Evolutionary conservation across 2,888 invertebrate species (phyloP).

Genomic region (Zeuzera pyrina): DNA sequence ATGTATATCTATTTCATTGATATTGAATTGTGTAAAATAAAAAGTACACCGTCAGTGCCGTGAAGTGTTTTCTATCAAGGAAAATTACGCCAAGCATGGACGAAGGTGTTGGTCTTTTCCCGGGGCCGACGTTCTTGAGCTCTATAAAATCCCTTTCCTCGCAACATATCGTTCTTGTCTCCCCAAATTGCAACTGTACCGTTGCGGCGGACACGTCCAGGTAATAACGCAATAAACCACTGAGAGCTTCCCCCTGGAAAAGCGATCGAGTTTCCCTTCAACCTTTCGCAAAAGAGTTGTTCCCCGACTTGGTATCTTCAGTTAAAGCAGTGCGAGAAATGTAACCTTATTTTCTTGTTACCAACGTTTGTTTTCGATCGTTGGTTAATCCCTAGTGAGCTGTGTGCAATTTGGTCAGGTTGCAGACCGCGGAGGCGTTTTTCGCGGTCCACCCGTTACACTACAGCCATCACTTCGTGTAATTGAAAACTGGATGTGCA

Average conservation of each 20-base stretch:
- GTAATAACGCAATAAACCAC: constrained; percentile 74
- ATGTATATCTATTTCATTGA: constrained; percentile 41
- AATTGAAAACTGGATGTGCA: constrained; percentile 71
- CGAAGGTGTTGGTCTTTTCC: constrained; percentile 48
- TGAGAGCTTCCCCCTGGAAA: constrained; percentile 69
- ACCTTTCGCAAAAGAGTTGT: constrained; percentile 64
- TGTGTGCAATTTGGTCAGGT: constrained; percentile 55
- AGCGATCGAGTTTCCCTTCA: constrained; percentile 70
- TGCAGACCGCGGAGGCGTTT: constrained; percentile 54
- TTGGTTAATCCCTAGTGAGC: constrained; percentile 29
- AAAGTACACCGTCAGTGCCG: constrained; percentile 49
- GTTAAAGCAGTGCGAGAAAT: constrained; percentile 30
- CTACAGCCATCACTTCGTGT: constrained; percentile 63
- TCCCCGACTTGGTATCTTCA: constrained; percentile 41
- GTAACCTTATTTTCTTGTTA: constrained; percentile 41
- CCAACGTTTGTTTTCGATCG: constrained; percentile 38
- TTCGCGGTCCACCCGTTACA: constrained; percentile 54
- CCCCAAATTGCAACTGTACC: constrained; percentile 67
- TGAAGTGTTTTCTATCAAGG: constrained; percentile 62
- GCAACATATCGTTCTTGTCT: constrained; percentile 67
- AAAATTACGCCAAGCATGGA: constrained; percentile 56
- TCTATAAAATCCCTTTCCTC: constrained; percentile 63
- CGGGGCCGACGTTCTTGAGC: constrained; percentile 36
- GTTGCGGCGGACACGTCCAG: constrained; percentile 67
- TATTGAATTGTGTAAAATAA: constrained; percentile 62